Evolutionary conservation across 2,888 invertebrate genomes (phyloP).

Genomic region (Patella pellucida): DNA sequence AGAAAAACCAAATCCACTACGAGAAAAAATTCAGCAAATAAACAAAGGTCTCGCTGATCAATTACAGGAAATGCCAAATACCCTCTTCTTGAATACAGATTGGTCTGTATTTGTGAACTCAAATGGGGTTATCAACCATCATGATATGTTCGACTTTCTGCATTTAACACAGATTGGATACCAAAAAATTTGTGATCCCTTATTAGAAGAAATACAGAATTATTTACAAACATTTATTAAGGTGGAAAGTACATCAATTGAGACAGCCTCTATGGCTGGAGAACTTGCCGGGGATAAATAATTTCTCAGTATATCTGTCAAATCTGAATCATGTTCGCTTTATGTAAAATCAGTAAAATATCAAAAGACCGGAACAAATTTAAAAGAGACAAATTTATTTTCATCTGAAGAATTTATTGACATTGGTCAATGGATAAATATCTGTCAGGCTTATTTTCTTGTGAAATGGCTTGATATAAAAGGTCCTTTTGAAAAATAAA

Average conservation of each 20-base stretch:
- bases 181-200: conserved; percentile 75
- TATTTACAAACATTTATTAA: conserved; percentile 57
- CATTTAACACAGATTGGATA: conserved; percentile 88
- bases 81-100: conserved; percentile 85
- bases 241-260: conserved; percentile 57
- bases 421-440: too few species aligned
- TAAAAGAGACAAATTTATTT: too few species aligned
- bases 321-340: too few species aligned
- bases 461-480: too few species aligned
- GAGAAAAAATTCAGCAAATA: conserved; percentile 83
- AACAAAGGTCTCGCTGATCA: conserved; percentile 82
- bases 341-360: too few species aligned
- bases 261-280: conserved; percentile 41
- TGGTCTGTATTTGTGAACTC: conserved; percentile 74
- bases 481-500: too few species aligned
- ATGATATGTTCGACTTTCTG: conserved; percentile 93
- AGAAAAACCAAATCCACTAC: conserved; percentile 84
- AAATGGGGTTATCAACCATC: conserved; percentile 83
- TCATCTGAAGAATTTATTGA: too few species aligned
- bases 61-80: conserved; percentile 75
- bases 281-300: conserved; percentile 33
- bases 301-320: not conserved
- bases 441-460: too few species aligned
- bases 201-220: conserved; percentile 67
- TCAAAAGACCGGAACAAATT: too few species aligned